A percentile compares a stretch with the other conserved stretches of the same genome.
Conservation (phyloP, 2,113 vertebrate species). For the Nannobrachium achirus region DNA sequence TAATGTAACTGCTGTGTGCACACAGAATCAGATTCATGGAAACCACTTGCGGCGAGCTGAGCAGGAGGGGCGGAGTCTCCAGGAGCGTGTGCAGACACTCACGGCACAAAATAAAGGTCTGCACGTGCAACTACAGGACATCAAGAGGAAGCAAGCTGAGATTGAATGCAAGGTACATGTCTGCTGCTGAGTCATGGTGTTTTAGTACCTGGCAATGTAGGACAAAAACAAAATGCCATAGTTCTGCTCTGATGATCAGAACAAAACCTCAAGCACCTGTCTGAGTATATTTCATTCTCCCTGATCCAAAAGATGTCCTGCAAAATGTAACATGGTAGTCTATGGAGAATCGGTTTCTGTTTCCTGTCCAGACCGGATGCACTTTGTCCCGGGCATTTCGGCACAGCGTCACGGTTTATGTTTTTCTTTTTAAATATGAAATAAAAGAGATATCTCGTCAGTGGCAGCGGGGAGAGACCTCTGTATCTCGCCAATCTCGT, state of each 20-base stretch:
- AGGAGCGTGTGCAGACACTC: constrained; percentile 86
- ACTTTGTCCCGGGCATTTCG: no score
- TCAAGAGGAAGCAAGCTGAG: constrained; percentile 92
- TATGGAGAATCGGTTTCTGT: no score
- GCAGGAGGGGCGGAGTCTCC: constrained; percentile 82
- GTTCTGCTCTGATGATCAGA: not conserved
- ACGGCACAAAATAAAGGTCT: constrained; percentile 90
- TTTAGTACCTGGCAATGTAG: not conserved
- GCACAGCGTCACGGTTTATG: no score
- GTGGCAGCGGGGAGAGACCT: no score
- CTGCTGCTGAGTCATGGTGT: not conserved
- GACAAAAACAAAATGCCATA: not conserved
- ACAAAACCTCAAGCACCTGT: no score
- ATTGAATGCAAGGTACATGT: constrained; percentile 92
- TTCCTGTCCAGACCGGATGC: no score
- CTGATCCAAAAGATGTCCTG: no score
- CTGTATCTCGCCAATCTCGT: no score
- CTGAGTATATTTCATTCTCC: no score
- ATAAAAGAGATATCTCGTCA: no score
- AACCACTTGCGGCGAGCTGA: constrained; percentile 94
- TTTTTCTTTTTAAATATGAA: no score
- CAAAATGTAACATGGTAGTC: no score
- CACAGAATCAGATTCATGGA: constrained; percentile 93
- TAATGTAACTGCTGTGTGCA: not conserved
- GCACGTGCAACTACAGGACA: constrained; percentile 86